Conservation (phyloP, 2,797 vertebrate genomes). For the Thaleichthys pacificus region DNA sequence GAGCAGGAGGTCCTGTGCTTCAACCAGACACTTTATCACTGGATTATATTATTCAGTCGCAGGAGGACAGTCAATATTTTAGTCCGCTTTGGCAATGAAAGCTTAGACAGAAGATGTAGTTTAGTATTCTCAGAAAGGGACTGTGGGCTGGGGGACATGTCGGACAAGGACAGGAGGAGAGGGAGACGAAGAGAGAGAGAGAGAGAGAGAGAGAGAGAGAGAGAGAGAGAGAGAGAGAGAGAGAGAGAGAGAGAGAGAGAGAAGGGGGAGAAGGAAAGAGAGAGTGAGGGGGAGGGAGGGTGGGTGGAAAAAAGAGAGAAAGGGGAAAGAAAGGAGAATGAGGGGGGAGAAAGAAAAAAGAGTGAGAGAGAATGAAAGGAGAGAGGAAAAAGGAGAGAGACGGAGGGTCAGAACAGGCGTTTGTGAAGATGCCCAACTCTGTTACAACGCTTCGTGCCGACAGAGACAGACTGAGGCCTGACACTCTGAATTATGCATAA, state of each 20-base stretch:
- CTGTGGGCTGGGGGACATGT: neutral
- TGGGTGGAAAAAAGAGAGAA: no score
- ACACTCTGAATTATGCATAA: constrained; percentile 56
- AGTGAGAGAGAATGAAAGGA: neutral
- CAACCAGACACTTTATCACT: no score
- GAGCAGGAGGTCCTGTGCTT: no score
- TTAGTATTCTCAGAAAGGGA: constrained; percentile 18
- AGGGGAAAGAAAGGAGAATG: constrained; percentile 29
- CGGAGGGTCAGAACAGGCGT: neutral
- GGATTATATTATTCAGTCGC: constrained; percentile 19
- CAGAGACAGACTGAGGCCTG: constrained; percentile 34
- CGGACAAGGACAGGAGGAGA: neutral
- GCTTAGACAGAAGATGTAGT: neutral
- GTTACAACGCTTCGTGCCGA: constrained; percentile 35
- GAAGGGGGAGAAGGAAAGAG: no score
- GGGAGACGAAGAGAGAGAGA: neutral
- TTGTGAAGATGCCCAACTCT: constrained; percentile 31
- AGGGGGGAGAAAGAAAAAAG: neutral
- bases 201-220: neutral
- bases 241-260: neutral
- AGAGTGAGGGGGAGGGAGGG: no score
- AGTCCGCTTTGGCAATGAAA: neutral
- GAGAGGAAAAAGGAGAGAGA: neutral
- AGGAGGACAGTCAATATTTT: constrained; percentile 8
- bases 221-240: neutral